These are phyloP conservation scores for Pelmatolapia mariae DNA, from an alignment of 2,113 vertebrate species.

Conservation along the genomic window DNA sequence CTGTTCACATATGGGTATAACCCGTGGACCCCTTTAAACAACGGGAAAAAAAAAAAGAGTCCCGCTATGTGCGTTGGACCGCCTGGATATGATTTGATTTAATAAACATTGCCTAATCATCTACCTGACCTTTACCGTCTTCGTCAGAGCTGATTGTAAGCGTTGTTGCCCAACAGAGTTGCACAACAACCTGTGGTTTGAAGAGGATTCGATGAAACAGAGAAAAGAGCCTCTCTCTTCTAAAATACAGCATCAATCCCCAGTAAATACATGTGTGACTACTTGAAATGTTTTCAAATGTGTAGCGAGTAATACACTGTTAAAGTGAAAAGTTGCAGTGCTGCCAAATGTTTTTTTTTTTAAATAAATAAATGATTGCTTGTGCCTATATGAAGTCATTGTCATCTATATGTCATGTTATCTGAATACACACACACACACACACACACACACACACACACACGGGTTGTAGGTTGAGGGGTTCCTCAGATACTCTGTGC, in stretches of 20 bases:
- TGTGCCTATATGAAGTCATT: background rate
- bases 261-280: background rate
- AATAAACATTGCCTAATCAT: conserved; percentile 3
- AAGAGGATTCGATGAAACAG: conserved; percentile 9
- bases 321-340: background rate
- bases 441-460: background rate
- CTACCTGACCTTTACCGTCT: conserved; percentile 28
- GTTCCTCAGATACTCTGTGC: background rate
- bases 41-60: accelerated
- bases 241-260: background rate
- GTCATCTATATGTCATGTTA: background rate
- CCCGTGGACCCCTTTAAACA: background rate
- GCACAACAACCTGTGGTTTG: conserved; percentile 47
- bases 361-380: background rate
- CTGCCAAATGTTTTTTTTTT: background rate
- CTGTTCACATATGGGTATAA: background rate
- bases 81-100: background rate
- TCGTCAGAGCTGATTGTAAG: conserved; percentile 26
- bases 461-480: background rate
- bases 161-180: conserved; percentile 49
- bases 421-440: background rate
- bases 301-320: background rate
- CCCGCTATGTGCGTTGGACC: background rate
- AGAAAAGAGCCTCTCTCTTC: background rate
- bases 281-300: conserved; percentile 17